Evolutionary conservation across 1,140 invertebrate species (phyloP).

Genomic region (Charaxes varanes): DNA sequence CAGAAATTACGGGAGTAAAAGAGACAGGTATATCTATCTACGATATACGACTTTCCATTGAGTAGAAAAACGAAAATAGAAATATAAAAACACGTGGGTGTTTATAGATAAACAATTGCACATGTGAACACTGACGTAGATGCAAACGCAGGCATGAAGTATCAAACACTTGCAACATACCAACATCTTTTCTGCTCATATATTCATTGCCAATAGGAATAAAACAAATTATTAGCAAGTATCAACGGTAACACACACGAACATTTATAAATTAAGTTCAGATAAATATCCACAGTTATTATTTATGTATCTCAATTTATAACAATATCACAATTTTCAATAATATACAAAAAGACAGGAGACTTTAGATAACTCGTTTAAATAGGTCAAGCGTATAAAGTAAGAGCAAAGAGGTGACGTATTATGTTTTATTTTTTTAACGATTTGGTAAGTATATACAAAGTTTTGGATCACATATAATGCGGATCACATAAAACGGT

Average conservation of each 20-base stretch:
- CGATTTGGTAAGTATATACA: constrained; percentile 46
- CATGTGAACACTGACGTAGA: too few relatives aligned
- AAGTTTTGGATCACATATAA: constrained; percentile 39
- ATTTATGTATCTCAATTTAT: constrained; percentile 50
- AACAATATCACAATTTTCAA: constrained; percentile 74
- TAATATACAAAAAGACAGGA: constrained; percentile 69
- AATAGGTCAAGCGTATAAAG: constrained; percentile 66
- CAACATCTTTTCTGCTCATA: too few relatives aligned
- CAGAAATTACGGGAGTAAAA: too few relatives aligned
- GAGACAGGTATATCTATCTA: too few relatives aligned
- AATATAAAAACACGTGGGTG: too few relatives aligned
- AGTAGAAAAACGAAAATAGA: too few relatives aligned
- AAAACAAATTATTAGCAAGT: constrained; percentile 28
- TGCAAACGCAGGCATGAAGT: too few relatives aligned
- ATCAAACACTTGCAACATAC: too few relatives aligned
- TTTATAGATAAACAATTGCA: too few relatives aligned
- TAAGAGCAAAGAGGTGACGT: constrained; percentile 54
- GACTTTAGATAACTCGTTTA: constrained; percentile 54
- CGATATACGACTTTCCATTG: too few relatives aligned
- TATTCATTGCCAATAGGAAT: background rate
- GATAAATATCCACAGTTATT: constrained; percentile 54
- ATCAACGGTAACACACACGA: constrained; percentile 47
- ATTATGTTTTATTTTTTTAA: constrained; percentile 40
- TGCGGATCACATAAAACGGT: constrained; percentile 43
- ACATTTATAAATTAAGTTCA: constrained; percentile 44